Percentiles rank a stretch among this genome's conserved stretches.
Conservation (phyloP, 1,140 invertebrate genomes). For the Latrodectus geometricus region DNA sequence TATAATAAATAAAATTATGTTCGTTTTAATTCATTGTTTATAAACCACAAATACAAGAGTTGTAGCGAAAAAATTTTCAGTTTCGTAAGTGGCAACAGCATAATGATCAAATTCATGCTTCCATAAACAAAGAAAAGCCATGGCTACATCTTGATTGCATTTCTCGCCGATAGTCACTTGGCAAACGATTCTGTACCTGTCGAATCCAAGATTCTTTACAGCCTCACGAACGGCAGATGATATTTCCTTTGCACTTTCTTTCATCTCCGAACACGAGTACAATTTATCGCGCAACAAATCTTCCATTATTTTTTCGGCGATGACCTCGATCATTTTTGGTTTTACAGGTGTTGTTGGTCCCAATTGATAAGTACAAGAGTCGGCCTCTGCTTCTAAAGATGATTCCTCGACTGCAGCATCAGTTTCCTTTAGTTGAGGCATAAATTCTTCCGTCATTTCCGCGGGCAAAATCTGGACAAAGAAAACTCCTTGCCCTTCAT, state of each 20-base stretch:
- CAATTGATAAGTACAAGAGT: slow-evolving; percentile 19
- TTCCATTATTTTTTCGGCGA: background rate
- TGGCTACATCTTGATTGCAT: slow-evolving; percentile 29
- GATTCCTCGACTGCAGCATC: background rate
- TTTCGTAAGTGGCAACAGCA: slow-evolving; percentile 23
- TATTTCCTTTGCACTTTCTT: background rate
- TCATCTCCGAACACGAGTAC: slow-evolving; percentile 14
- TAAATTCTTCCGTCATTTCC: slow-evolving; percentile 18
- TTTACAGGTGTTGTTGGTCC: background rate
- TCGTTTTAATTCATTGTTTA: slow-evolving; percentile 18
- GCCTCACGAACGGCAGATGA: slow-evolving; percentile 18
- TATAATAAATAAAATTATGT: too few relatives aligned
- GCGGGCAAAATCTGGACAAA: slow-evolving; percentile 27
- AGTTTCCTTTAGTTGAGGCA: background rate
- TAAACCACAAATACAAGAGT: slow-evolving; percentile 39
- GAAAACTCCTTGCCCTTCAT: slow-evolving; percentile 11
- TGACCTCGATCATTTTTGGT: background rate
- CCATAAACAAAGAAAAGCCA: slow-evolving; percentile 47
- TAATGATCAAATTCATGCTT: slow-evolving; percentile 54
- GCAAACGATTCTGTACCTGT: slow-evolving; percentile 45
- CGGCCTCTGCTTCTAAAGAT: background rate
- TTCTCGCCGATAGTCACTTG: slow-evolving; percentile 46
- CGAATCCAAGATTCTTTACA: background rate
- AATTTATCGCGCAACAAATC: background rate
- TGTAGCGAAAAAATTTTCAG: slow-evolving; percentile 14